Base-by-base conservation (phyloP, 2,113 vertebrate species). In the Nestor notabilis region DNA sequence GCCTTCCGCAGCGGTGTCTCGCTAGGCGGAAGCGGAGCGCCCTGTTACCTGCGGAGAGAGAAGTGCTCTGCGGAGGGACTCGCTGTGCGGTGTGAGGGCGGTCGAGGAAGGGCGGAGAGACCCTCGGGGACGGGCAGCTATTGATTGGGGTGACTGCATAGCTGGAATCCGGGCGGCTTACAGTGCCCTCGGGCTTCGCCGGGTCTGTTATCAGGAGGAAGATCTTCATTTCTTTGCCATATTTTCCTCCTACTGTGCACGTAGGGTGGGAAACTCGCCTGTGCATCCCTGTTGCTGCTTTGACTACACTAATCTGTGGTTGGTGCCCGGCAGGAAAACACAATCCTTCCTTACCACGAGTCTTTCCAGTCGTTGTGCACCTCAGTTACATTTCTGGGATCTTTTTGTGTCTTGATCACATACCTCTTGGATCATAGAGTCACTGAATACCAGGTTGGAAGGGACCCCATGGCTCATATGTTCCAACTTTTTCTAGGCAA, bases 181-280 rank as follows among this genome's bases (percentile, higher is more conserved):
- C 13, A 2, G 2, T 44, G 16, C 33, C 2, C 3, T n/a, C 33
- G 4, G n/a, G 2, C 12, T 21, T 10, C 1, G 1, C n/a, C 16
- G 11, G 1, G 14, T 16, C 16, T 4, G 5, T 46, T 46, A 6
- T 7, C 8, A 7, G 11, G 6, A 46, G 23, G 10, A 47, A 17
- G 10, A 1, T 5, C 1, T 20, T 23, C 2, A 55, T 39, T 49
- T 7, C 7, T 68, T 47, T 55, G 21, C 43, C 11, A 0, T 50
- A 31, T 5, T 47, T 70, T 20, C 7, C 3, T 31, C 1, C 41
- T 7, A 1, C 71, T 28, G 2, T 0, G 0, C 11, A 7, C 24
- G 23, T 20, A 5, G 25, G 2, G 19, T 41, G 75, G 55, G 28
- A 66, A 52, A 21, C 28, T 63, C 31, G 3, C 17, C 21, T 13